Percentiles rank a stretch among this genome's conserved stretches.
These are phyloP conservation scores for Noctua comes DNA, from an alignment of 2,888 invertebrate genomes.

Conservation along the genomic window DNA sequence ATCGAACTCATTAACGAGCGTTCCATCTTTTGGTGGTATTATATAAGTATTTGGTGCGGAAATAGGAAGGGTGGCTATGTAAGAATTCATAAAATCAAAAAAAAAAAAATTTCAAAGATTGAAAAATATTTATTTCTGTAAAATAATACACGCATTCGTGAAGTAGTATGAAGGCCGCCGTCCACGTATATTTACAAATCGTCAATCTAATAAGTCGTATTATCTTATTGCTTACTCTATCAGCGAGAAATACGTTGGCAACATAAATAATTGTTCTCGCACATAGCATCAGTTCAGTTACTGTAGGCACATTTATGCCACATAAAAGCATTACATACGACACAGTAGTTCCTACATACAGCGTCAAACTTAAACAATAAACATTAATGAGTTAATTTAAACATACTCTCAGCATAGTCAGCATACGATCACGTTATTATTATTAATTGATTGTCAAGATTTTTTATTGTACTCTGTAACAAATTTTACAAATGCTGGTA, in stretches of 20 bases:
- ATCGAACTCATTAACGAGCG: background rate
- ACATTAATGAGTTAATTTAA: conserved; percentile 25
- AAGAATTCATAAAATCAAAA: background rate
- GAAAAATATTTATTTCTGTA: conserved; percentile 56
- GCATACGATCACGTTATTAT: conserved; percentile 28
- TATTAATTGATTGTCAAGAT: conserved; percentile 36
- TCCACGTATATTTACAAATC: conserved; percentile 13
- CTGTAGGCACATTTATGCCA: background rate
- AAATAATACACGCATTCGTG: conserved; percentile 35
- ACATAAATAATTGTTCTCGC: background rate
- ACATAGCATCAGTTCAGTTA: conserved; percentile 4
- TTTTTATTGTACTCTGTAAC: conserved; percentile 13
- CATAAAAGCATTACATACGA: conserved; percentile 1
- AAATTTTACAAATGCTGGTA: conserved; percentile 39
- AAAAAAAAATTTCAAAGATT: conserved; percentile 10
- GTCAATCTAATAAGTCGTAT: conserved; percentile 11
- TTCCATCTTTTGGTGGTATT: background rate
- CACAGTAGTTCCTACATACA: background rate
- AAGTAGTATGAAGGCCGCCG: conserved; percentile 27
- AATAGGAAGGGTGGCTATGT: background rate
- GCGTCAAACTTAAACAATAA: conserved; percentile 37
- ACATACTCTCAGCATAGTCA: conserved; percentile 20
- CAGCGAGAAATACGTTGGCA: background rate
- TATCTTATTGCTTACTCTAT: conserved; percentile 3
- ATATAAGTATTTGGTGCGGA: background rate